Base-by-base conservation (phyloP, 1,140 invertebrate species). In the Drosophila nikananu region DNA sequence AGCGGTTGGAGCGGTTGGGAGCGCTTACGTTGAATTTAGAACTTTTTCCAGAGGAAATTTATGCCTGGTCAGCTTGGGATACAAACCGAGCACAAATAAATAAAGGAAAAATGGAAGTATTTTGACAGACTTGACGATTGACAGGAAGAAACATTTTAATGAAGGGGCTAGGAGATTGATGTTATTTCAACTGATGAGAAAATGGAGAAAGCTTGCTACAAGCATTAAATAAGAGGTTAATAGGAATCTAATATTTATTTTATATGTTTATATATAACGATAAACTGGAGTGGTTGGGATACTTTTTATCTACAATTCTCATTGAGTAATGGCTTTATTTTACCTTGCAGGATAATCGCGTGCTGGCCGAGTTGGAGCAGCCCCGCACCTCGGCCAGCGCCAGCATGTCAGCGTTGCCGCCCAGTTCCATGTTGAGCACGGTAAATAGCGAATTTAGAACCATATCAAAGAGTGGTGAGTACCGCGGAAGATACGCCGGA, bases 331-430 rank as follows among this genome's bases (percentile, higher is more conserved):
- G 10, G 3, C 15, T 30, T 10, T 52, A 3, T 35, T 7, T 37
- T 61, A 21, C 2, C 8, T 79, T 77, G 2, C 77, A 93, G 92
- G 95, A 96, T 94, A 96, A 96, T 93, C 95, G 97, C 91, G 97
- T 98, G 86, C 94, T 98, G 81, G 97, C 97, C 67, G 97, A 98
- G 91, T 94, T 98, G 83, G 98, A 98, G 92, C 97, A 97, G 93
- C 95, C 96, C 75, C 94, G 96, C 90, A 95, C 94, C 77, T 94
- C 92, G 59, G 82, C 84, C 55, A 92, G 86, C 54, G 78, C 78
- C 49, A 91, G 91, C 63, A 91, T 91, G 80, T 91, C 87, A 63
- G 77, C 81, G 51, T 79, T 93, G 83, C 87, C 89, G 78, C 86
- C 83, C 76, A 93, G 92, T 91, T 93, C 91, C 68, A 93, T 93